phyloP scores from a whole-genome alignment of 2,888 invertebrate species.

The Altica lythri region DNA sequence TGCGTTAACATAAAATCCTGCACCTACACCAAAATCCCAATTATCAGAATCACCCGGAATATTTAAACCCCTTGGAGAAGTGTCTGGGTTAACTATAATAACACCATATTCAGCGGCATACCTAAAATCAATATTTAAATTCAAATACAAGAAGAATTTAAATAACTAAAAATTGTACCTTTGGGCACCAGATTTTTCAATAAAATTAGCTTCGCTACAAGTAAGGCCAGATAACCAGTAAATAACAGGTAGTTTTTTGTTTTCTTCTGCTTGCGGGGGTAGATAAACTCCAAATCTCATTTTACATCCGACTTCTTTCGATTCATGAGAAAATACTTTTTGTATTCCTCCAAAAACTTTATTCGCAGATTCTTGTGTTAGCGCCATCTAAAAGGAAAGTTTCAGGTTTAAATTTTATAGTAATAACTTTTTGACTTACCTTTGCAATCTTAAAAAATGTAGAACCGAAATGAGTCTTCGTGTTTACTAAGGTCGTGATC shows the following conservation, averaged over 20 bases:
- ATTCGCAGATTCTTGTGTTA: conserved; percentile 68
- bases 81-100: conserved; percentile 92
- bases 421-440: too few relatives aligned
- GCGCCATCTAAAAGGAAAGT: conserved; percentile 47
- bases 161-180: conserved; percentile 53
- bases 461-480: too few relatives aligned
- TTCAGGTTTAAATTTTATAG: too few relatives aligned
- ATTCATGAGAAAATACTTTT: conserved; percentile 81
- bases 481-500: too few relatives aligned
- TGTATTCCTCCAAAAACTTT: conserved; percentile 85
- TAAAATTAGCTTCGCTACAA: conserved; percentile 95
- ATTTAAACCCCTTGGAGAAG: conserved; percentile 89
- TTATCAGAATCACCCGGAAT: conserved; percentile 89
- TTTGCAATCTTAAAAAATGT: too few relatives aligned
- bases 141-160: not conserved
- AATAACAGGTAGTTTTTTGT: conserved; percentile 74
- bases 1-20: conserved; percentile 96
- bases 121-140: conserved; percentile 47
- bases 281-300: conserved; percentile 94
- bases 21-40: conserved; percentile 94
- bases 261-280: conserved; percentile 76
- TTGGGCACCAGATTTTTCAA: conserved; percentile 95
- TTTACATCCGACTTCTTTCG: conserved; percentile 77
- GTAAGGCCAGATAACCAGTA: conserved; percentile 92
- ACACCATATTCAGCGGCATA: conserved; percentile 85